These are phyloP conservation scores for Penaeus chinensis DNA, from an alignment of 1,140 invertebrate genomes.

Conservation along the genomic window DNA sequence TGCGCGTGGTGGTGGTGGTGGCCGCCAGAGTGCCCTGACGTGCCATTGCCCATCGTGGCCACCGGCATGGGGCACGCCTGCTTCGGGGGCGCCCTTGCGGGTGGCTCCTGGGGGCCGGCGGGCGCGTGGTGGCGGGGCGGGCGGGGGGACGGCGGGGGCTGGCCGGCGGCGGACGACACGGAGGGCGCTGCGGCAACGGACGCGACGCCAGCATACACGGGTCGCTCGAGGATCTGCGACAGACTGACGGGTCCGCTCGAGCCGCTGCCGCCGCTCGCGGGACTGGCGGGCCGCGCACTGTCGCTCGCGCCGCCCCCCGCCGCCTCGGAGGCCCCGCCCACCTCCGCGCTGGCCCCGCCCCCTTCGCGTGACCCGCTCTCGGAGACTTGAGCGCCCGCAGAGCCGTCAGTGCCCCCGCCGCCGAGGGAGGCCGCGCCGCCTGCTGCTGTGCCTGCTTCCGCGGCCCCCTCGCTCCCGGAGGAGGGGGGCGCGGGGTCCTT, in stretches of 20 bases:
- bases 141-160: slow-evolving; percentile 11
- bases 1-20: slow-evolving; percentile 54
- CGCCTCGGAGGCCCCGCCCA: not conserved
- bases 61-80: slow-evolving; percentile 55
- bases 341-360: slow-evolving; percentile 34
- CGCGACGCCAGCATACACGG: slow-evolving; percentile 44
- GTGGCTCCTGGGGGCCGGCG: slow-evolving; percentile 36
- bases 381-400: slow-evolving; percentile 11
- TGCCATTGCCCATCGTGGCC: slow-evolving; percentile 64
- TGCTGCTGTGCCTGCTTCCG: not conserved
- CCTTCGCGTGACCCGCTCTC: slow-evolving; percentile 20
- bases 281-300: slow-evolving; percentile 36
- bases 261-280: not conserved
- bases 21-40: slow-evolving; percentile 62
- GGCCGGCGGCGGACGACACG: slow-evolving; percentile 12
- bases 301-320: slow-evolving; percentile 34
- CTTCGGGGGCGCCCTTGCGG: not conserved
- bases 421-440: not conserved
- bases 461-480: slow-evolving; percentile 64
- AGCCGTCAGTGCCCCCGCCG: slow-evolving; percentile 13
- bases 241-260: slow-evolving; percentile 64
- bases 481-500: slow-evolving; percentile 57
- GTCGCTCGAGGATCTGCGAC: slow-evolving; percentile 65
- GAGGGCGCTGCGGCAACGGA: slow-evolving; percentile 35
- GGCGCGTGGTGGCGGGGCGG: slow-evolving; percentile 29